These are phyloP conservation scores for Synergus umbraculus DNA, from an alignment of 2,888 invertebrate genomes.

Conservation along the genomic window DNA sequence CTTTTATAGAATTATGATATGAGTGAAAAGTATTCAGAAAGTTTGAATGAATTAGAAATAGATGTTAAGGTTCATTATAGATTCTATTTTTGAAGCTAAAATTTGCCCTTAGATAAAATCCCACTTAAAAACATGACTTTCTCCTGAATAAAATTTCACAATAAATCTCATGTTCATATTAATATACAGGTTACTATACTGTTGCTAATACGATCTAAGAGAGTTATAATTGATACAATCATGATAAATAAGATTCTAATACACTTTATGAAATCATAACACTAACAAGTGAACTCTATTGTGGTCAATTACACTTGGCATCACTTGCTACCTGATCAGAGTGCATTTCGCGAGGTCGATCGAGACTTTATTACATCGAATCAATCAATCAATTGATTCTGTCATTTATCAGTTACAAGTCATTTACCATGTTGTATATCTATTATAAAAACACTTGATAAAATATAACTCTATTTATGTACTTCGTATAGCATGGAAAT, in stretches of 20 bases:
- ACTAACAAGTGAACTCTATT: slow-evolving; percentile 47
- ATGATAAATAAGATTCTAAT: slow-evolving; percentile 13
- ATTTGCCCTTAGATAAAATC: too few species aligned
- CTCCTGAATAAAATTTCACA: too few species aligned
- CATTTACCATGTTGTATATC: not conserved
- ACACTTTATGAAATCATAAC: slow-evolving; percentile 56
- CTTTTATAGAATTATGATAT: not conserved
- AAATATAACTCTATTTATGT: not conserved
- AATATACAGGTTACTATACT: too few species aligned
- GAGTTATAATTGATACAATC: not conserved
- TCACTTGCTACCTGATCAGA: slow-evolving; percentile 46
- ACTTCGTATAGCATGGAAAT: not conserved
- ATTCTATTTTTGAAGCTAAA: too few species aligned
- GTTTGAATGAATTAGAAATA: too few species aligned
- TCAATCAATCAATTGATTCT: slow-evolving; percentile 22
- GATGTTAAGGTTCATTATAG: too few species aligned
- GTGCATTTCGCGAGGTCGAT: slow-evolving; percentile 34
- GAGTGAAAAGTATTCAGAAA: not conserved
- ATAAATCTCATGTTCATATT: too few species aligned
- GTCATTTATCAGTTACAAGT: slow-evolving; percentile 10
- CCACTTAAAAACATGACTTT: too few species aligned
- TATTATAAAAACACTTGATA: not conserved
- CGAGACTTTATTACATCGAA: slow-evolving; percentile 10
- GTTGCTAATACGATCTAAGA: not conserved
- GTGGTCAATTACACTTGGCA: slow-evolving; percentile 51